Evolutionary conservation across 1,140 invertebrate species (phyloP).

Genomic region (Muscidifurax raptorellus): DNA sequence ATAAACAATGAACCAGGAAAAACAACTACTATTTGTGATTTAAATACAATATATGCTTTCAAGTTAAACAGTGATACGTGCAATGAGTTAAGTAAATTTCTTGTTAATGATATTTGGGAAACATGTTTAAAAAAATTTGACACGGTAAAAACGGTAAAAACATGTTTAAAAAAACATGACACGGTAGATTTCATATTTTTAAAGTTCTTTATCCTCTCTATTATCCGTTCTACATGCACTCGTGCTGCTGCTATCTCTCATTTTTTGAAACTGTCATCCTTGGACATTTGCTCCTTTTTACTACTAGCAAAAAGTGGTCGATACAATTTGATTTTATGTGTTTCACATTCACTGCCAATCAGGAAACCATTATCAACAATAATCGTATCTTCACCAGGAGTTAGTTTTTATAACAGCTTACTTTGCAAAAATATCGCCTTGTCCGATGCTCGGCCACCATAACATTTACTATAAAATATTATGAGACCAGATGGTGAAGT

Average conservation of each 20-base stretch:
- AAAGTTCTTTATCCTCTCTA: slow-evolving; percentile 1
- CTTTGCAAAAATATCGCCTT: slow-evolving; percentile 56
- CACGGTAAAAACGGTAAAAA: no score
- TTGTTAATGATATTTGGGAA: no score
- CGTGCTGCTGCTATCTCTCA: background rate
- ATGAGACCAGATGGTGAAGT: slow-evolving; percentile 56
- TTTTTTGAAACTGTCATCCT: background rate
- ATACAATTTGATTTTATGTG: background rate
- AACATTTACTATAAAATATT: slow-evolving; percentile 58
- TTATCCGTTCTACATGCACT: slow-evolving; percentile 15
- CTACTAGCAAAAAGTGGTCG: background rate
- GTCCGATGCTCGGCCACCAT: slow-evolving; percentile 58
- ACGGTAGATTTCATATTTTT: background rate
- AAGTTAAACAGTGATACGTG: no score
- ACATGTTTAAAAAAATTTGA: no score
- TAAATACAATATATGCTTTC: no score
- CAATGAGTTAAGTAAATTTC: no score
- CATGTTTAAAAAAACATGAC: no score
- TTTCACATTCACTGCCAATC: slow-evolving; percentile 4
- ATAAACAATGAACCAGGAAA: no score
- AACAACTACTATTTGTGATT: no score
- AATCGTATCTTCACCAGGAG: background rate
- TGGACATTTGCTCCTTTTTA: background rate
- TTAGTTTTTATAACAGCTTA: slow-evolving; percentile 54
- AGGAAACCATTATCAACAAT: slow-evolving; percentile 7